Evolutionary conservation across 2,113 vertebrate genomes (phyloP).

Genomic region (Sardina pilchardus): DNA sequence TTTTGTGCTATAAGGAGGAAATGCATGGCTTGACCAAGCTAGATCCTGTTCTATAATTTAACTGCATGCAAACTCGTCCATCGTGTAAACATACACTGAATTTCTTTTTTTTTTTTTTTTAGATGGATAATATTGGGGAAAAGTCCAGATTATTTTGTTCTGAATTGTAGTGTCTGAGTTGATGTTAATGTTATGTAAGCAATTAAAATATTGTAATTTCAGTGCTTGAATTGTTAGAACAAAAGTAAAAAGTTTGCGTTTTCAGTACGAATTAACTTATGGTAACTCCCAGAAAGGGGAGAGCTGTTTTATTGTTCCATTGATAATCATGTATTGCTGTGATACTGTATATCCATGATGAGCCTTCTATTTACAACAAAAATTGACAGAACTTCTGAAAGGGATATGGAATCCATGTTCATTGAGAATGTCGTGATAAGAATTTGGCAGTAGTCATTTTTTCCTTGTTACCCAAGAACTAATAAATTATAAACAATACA

Average conservation of each 20-base stretch:
- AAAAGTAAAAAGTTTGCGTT: neutral
- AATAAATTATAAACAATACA: slow-evolving; percentile 16
- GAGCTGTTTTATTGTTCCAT: neutral
- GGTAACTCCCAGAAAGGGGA: neutral
- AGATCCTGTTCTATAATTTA: neutral
- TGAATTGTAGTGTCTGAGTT: slow-evolving; percentile 8
- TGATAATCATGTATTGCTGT: neutral
- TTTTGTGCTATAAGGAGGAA: neutral
- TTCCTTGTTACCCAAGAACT: slow-evolving; percentile 6
- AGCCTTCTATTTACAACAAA: slow-evolving; percentile 7
- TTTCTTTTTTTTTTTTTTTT: slow-evolving; percentile 15
- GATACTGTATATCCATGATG: neutral
- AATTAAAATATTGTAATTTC: slow-evolving; percentile 6
- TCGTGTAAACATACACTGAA: neutral
- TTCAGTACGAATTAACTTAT: slow-evolving; percentile 15
- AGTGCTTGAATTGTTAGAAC: neutral
- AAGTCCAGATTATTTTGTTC: neutral
- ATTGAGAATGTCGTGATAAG: neutral
- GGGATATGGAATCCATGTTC: slow-evolving; percentile 2
- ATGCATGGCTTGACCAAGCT: slow-evolving; percentile 2
- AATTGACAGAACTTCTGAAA: neutral
- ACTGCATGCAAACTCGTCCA: neutral
- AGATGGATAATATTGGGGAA: slow-evolving; percentile 8
- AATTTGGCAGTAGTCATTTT: neutral
- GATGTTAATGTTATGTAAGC: neutral